Conservation (phyloP, 2,888 invertebrate genomes). For the Biston betularia region DNA sequence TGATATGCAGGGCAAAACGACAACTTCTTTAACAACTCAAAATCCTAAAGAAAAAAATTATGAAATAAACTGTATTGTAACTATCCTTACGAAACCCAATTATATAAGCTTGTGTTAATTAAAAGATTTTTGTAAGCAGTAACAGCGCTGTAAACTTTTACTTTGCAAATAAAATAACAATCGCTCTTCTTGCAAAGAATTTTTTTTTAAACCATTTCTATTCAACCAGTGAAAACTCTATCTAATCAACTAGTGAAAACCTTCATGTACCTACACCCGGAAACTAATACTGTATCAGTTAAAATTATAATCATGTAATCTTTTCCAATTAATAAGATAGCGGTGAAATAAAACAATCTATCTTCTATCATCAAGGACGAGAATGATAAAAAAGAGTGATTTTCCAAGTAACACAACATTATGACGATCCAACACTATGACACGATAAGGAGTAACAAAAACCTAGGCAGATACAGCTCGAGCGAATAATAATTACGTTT, state of each 20-base stretch:
- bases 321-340: slow-evolving; percentile 27
- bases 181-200: neutral
- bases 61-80: too few relatives aligned
- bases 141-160: too few relatives aligned
- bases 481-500: slow-evolving; percentile 15
- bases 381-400: slow-evolving; percentile 20
- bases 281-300: slow-evolving; percentile 17
- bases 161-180: neutral
- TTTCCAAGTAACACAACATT: slow-evolving; percentile 17
- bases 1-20: too few relatives aligned
- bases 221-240: neutral
- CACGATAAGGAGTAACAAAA: slow-evolving; percentile 25
- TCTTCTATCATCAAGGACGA: slow-evolving; percentile 15
- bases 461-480: slow-evolving; percentile 11
- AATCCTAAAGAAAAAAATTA: too few relatives aligned
- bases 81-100: too few relatives aligned
- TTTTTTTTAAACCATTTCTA: slow-evolving; percentile 1
- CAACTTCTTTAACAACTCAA: too few relatives aligned
- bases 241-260: slow-evolving; percentile 8
- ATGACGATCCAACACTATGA: slow-evolving; percentile 3
- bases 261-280: slow-evolving; percentile 3
- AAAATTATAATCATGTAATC: slow-evolving; percentile 10
- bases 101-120: too few relatives aligned
- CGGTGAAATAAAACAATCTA: slow-evolving; percentile 19
- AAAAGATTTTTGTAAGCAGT: too few relatives aligned